Conservation (phyloP, 2,797 vertebrate genomes). For the Somateria mollissima region DNA sequence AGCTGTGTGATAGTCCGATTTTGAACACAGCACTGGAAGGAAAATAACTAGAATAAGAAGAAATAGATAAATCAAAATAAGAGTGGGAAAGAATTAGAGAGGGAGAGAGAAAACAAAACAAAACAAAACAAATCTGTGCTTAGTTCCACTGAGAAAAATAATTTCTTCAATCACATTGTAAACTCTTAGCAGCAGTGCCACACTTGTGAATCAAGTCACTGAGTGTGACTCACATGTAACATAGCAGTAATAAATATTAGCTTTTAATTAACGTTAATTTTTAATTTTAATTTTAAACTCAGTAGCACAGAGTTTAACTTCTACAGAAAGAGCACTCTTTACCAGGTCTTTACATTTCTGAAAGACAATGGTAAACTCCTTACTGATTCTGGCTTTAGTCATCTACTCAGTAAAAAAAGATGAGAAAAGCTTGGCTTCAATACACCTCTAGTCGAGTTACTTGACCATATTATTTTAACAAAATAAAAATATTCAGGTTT, state of each 20-base stretch:
- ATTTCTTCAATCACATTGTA: not conserved
- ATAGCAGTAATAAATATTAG: not conserved
- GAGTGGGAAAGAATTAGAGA: not conserved
- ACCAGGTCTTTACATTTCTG: not conserved
- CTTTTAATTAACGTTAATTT: too few relatives aligned
- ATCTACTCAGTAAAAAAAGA: not conserved
- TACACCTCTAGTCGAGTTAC: accelerated
- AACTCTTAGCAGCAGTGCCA: not conserved
- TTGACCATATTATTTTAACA: not conserved
- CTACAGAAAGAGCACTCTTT: not conserved
- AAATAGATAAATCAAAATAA: not conserved
- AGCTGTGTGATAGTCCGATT: not conserved
- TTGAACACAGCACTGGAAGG: not conserved
- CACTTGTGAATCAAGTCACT: accelerated
- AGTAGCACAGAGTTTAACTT: not conserved
- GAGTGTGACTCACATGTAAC: not conserved
- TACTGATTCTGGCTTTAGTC: not conserved
- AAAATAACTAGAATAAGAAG: not conserved
- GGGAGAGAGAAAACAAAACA: not conserved
- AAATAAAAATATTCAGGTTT: not conserved
- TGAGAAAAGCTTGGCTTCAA: not conserved
- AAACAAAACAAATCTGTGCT: not conserved
- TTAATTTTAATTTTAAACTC: too few relatives aligned
- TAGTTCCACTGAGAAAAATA: not conserved
- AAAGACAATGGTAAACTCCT: not conserved